Base-by-base conservation (phyloP, 2,888 invertebrate genomes). In the Andrena minutula region DNA sequence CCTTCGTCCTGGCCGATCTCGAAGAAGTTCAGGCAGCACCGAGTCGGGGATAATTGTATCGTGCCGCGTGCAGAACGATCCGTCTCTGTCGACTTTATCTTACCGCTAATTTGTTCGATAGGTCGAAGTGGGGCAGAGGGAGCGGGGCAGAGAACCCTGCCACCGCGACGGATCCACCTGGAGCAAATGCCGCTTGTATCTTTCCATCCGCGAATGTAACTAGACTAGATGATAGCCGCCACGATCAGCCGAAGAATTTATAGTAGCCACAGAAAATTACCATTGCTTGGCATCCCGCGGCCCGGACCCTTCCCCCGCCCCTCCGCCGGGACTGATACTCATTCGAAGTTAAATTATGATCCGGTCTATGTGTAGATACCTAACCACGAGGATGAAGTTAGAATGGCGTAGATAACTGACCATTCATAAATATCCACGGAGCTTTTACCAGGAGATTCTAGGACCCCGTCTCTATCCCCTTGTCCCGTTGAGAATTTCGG, bases 11-110 rank as follows among this genome's bases (percentile, higher is more conserved):
- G 61, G 20, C 61, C 30, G 63, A 61, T 64, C 51, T 35, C 49
- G 70, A 61, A 66, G 69, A 75, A 63, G 66, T 65, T 72, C 68
- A 75, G 61, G 70, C 63, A 60, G 49, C 64, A 75, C 72, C 77
- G 74, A 74, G 78, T 58, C 65, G 49, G 84, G 77, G 88, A 90
- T 92, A 93, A 92, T 93, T 92, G 91, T 92, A 91, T 90, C 92
- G 87, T 78, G 82, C 82, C 78, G 85, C 80, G 86, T 86, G 68
- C 87, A 83, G 63, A 65, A 74, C 92, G 90, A 93, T 93, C 91
- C 89, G 90, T 93, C 93, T 92, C 92, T 92, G 93, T 93, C 93
- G 91, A 87, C 88, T 89, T 93, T 93, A 93, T 93, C 93, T 89
- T 84, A 78, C 85, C 86, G 89, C 92, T 92, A 93, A 93, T 93